Evolutionary conservation across 2,113 vertebrate species (phyloP), one percentile per base, ranked within the genome.

Genomic region (Eleginops maclovinus): DNA sequence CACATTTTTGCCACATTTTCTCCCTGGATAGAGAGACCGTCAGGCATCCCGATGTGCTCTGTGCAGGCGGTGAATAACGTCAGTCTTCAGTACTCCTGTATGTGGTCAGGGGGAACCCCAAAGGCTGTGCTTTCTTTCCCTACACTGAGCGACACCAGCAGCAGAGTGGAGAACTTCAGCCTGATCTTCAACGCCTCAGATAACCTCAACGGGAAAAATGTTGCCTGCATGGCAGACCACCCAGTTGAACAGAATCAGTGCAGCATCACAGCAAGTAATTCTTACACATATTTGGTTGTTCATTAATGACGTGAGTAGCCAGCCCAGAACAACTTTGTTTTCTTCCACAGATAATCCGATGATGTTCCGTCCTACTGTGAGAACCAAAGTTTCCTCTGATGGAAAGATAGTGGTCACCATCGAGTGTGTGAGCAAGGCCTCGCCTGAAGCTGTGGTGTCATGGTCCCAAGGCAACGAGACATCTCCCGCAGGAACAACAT

Each of bases 321-420:
- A 0, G 16, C 2, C 28, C 31, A 15, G n/a, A 71, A 75, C 9
- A 11, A 21, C 40, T 63, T 1, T 19, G 2, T n/a, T 41, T 10
- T 83, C 16, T 46, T 46, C 11, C 12, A 6, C 82, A 94, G 94
- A 59, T 14, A 2, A 69, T 72, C 93, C 94, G 0, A 26, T 8
- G 2, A 43, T 31, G 21, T 92, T 93, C 61, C 51, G 88, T 16
- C 90, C 93, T 0, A 1, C 21, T 50, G 31, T 94, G 56, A 60
- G 43, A 41, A 85, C 84, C 24, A 14, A 61, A 5, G 60, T 92
- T 11, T 65, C 85, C 47, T 10, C 12, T 47, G 72, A 72, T 0
- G 93, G 89, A 16, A 88, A 83, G 79, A 86, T 92, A 63, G 73
- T 71, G 59, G 91, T 93, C 14, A 74, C 74, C 17, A 82, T 95